phyloP scores from a whole-genome alignment of 2,113 vertebrate species.

The Sialia sialis region DNA sequence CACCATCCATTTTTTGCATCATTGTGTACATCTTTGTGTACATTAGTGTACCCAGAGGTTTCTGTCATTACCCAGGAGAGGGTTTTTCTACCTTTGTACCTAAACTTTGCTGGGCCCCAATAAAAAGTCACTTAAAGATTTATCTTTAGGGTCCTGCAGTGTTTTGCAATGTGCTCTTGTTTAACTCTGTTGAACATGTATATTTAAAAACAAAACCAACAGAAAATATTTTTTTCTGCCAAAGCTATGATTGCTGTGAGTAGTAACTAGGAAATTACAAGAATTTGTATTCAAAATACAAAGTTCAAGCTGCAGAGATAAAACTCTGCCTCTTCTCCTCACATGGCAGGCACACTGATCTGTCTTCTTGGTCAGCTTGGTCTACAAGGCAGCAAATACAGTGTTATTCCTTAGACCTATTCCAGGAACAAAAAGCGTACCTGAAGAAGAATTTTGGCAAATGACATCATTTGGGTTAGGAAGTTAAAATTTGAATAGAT shows the following conservation, averaged over 20 bases:
- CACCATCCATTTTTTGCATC: not conserved
- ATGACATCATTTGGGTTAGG: not conserved
- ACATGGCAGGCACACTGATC: accelerated
- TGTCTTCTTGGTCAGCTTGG: not conserved
- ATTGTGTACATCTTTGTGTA: not conserved
- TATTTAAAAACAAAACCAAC: not conserved
- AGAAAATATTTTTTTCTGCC: not conserved
- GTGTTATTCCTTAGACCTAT: not conserved
- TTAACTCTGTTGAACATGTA: not conserved
- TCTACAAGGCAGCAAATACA: not conserved
- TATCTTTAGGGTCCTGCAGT: not conserved
- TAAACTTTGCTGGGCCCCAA: accelerated
- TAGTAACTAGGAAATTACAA: not conserved
- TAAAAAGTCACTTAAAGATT: not conserved
- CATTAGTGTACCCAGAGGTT: not conserved
- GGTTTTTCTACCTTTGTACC: not conserved
- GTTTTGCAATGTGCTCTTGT: not conserved
- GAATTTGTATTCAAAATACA: not conserved
- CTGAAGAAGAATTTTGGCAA: not conserved
- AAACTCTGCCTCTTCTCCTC: not conserved
- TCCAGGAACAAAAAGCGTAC: accelerated
- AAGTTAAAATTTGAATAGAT: not conserved
- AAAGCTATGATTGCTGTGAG: not conserved
- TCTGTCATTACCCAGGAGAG: not conserved
- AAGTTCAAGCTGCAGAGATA: not conserved